Base-by-base conservation (phyloP, 2,888 invertebrate genomes). In the Resseliella maxima region DNA sequence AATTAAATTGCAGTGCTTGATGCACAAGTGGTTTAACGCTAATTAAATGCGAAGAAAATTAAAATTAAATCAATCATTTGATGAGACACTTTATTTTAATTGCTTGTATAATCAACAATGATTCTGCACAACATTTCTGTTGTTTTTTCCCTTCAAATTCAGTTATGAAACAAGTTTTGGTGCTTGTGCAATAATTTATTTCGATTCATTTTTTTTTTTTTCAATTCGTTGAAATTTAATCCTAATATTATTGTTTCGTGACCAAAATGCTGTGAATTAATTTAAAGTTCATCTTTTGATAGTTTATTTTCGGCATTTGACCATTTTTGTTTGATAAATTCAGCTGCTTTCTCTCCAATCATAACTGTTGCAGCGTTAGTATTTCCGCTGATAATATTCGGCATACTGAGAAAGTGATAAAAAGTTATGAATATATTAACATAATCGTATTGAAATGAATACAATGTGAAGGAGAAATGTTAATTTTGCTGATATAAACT, bases 311-410 rank as follows among this genome's bases (percentile, higher is more conserved):
- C 15, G 1, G 21, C 0, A 41, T 85, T 27, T 15, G 21, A 2
- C 93, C 93, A 94, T 86, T 92, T 91, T 87, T 92, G 89, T 87
- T 93, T 94, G 45, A 95, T 93, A 90, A 94, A 91, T 88, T 94
- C 94, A 0, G 94, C 92, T 0, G 93, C 94, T 89, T 93, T 94
- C 88, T 94, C 94, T 0, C 92, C 94, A 87, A 94, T 94, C 94
- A 94, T 94, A 85, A 94, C 92, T 8, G 91, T 90, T 0, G 94
- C 92, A 0, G 94, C 93, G 88, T 94, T 93, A 0, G 93, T 94
- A 88, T 94, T 94, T 0, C 93, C 94, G 72, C 93, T 92, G 0
- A 93, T 92, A 87, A 94, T 92, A 18, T 89, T 91, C 0, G 94
- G 94, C 94, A 94, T 94, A 38, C 83, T 83, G 41, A 24, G 27